Base-by-base conservation (phyloP, 2,888 invertebrate genomes). In the Calameuta filiformis region DNA sequence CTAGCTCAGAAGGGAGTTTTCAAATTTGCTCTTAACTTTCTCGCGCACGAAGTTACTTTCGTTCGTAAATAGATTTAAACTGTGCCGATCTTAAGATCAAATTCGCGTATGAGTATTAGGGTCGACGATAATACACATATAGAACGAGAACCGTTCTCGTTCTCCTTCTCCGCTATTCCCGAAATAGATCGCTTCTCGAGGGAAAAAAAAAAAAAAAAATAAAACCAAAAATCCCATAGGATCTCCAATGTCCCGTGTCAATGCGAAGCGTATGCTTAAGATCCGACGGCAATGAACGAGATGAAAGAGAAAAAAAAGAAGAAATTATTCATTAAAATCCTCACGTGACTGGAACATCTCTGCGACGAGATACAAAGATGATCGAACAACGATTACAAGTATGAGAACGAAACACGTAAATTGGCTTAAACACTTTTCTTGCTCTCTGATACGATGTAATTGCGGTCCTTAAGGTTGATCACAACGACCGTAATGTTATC, bases 401-500 rank as follows among this genome's bases (percentile, higher is more conserved):
- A 56, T 9, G 56, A 56, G 23, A 56, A 56, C 23, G 23, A 56
- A 56, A 56, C 23, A 56, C 9, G 23, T 9, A 56, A 56, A 56
- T 56, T 56, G 56, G 56, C 23, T 71, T 31, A 71, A 71, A 71
- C 71, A 9, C 71, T 34, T 71, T 71, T 71, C 31, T 34, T 71
- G 6, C 12, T 77, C 73, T 86, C 82, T 75, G 87, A 85, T 83
- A 82, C 79, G 78, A 81, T 86, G 75, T 85, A 83, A 75, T 87
- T 89, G 12, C 88, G 89, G 90, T 95, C 94, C 87, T 93, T 93
- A 88, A 98, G 96, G 92, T 97, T 96, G 80, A 98, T 96, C 80
- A 99, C 94, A 92, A 99, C 93, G 79, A 98, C 98, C 73, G 98
- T 98, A 80, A 99, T 98, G 92, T 99, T 99, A 93, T 99, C 99